Evolutionary conservation across 2,797 vertebrate species (phyloP), one percentile per base, ranked within the genome.

Genomic region (Pachyuromys duprasi): DNA sequence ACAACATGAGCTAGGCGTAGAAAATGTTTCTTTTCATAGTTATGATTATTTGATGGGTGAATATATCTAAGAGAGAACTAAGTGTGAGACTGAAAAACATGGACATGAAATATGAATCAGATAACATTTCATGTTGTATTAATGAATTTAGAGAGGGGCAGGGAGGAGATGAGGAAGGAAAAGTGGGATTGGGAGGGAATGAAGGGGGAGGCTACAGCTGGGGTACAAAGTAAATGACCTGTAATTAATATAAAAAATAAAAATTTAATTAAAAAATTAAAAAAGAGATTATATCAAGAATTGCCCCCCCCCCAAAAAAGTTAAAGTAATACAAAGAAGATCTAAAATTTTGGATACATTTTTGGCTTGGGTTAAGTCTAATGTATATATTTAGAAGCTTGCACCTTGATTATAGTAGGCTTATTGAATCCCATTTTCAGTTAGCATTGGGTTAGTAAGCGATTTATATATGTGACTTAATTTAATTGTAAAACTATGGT

Each of bases 401-500:
- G 3, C 22, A 28, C 74, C 57, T 92, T 63, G 63, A 39, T 53
- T 90, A 60, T 14, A 65, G 62, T 86, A 89, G 42, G n/a, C 7
- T 42, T 79, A 31, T 4, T 89, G 63, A 83, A n/a, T 67, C 11
- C 28, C 6, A 62, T 53, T 80, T 88, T 11, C 6, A 18, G 5
- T 2, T 49, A 93, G 18, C 26, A 55, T 13, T 70, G 17, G 2
- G 9, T 93, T 90, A 76, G 39, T 42, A 93, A 39, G 22, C 31
- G 75, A 42, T 95, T 92, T 62, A 90, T 28, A 72, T n/a, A 8
- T 57, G 65, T 69, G 57, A 82, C 20, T 63, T 36, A 33, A 39
- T n/a, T 69, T 94, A 49, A 55, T 86, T 90, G 89, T 45, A 90
- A 62, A 92, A 94, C 76, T 92, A 70, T 22, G 70, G 76, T 78